phyloP scores from a whole-genome alignment of 2,797 vertebrate genomes.

The Ctenopoma multispine region DNA sequence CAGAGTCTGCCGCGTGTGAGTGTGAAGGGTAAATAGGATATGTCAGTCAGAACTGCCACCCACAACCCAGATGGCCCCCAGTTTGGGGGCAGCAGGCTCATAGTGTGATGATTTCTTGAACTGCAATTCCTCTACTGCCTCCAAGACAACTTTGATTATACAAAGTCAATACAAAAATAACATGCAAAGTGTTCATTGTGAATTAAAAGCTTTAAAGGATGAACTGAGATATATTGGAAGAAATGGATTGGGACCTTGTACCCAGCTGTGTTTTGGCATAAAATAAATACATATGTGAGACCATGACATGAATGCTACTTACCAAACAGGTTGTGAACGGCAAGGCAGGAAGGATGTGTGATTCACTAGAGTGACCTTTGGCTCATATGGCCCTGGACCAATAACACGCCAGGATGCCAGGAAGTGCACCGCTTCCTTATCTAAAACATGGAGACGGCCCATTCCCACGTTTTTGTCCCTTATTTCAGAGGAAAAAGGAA shows the following conservation, averaged over 20 bases:
- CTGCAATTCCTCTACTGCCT: not conserved
- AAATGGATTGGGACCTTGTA: not conserved
- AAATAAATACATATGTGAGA: slow-evolving; percentile 18
- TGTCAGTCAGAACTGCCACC: slow-evolving; percentile 41
- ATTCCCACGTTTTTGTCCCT: slow-evolving; percentile 61
- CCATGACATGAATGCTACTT: slow-evolving; percentile 21
- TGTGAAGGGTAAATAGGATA: slow-evolving; percentile 13
- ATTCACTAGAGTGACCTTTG: slow-evolving; percentile 55
- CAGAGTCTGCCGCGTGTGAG: not conserved
- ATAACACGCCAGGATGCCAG: slow-evolving; percentile 51
- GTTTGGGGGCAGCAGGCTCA: not conserved
- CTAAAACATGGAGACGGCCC: slow-evolving; percentile 41
- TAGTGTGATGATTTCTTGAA: not conserved
- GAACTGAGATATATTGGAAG: not conserved
- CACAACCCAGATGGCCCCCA: slow-evolving; percentile 57
- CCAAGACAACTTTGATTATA: not conserved
- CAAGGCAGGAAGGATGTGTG: slow-evolving; percentile 68
- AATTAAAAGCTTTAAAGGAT: not conserved
- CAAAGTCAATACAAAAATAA: not conserved
- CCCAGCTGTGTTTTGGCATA: not conserved
- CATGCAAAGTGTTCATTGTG: not conserved
- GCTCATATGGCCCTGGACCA: slow-evolving; percentile 54
- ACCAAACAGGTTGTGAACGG: slow-evolving; percentile 41
- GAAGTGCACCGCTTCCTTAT: slow-evolving; percentile 70
- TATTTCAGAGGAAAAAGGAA: slow-evolving; percentile 63